phyloP scores from a whole-genome alignment of 2,797 vertebrate genomes.

The Adelosebastes latens region DNA sequence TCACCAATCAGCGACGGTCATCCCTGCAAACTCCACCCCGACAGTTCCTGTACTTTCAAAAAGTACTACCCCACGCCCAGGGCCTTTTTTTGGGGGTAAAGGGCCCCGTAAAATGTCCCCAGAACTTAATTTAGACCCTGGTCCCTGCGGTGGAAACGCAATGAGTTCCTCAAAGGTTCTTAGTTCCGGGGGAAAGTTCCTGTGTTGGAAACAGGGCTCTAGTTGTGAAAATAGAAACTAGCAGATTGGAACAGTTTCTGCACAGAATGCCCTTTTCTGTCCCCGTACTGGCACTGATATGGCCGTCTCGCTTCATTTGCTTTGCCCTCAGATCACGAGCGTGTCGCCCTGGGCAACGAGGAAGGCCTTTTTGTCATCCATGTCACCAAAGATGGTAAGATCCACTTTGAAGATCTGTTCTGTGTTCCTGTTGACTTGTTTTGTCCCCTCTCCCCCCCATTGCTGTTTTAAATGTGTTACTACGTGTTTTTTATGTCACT shows the following conservation, averaged over 20 bases:
- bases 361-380: slow-evolving; percentile 97
- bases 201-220: no score
- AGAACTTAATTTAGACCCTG: no score
- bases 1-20: no score
- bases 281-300: background rate
- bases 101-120: no score
- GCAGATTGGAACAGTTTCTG: background rate
- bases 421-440: background rate
- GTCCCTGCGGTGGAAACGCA: no score
- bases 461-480: background rate
- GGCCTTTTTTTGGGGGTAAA: no score
- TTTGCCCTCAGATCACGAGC: slow-evolving; percentile 91
- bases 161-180: no score
- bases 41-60: no score
- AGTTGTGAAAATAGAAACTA: slow-evolving; percentile 28
- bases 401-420: background rate
- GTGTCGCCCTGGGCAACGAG: slow-evolving; percentile 96
- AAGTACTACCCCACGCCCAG: no score
- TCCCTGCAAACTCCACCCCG: no score
- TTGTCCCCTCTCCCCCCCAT: rapidly evolving
- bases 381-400: slow-evolving; percentile 98
- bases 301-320: background rate
- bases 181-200: no score
- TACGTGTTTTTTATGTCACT: background rate
- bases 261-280: slow-evolving; percentile 3